Base-by-base conservation (phyloP, 1,140 invertebrate genomes). In the Nephotettix cincticeps region DNA sequence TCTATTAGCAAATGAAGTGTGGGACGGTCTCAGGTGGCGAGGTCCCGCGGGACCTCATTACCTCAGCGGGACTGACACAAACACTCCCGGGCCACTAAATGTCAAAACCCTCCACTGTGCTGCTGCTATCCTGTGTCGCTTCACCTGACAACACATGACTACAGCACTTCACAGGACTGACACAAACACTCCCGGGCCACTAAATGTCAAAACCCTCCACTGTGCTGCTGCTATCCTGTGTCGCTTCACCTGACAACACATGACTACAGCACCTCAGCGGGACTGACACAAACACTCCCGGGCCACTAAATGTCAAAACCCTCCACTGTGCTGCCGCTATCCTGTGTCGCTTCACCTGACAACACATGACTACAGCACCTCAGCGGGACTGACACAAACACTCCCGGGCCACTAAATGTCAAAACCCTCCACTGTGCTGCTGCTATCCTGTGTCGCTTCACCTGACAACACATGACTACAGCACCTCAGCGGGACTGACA, bases 11-110 rank as follows among this genome's bases (percentile, higher is more conserved):
- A 51, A 51, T 51, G 47, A 51, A 51, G 17, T 19, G 56, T 14
- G 25, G 21, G 56, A 23, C 14, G 56, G 56, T 61, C 56, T 61
- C 56, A 61, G 56, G 56, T 61, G 56, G 27, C 56, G 56, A n/a
- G 27, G 25, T 61, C 56, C 56, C 56, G 2, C 2, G 56, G 56
- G 56, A 61, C 6, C 56, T 61, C 56, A 61, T 61, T 61, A 61
- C 56, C 47, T 17, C 47, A 9, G 13, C 6, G 14, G 25, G 56
- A 23, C 14, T 11, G 47, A 19, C 14, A 19, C 14, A 51, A 17
- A 21, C 47, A 51, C 14, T 21, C 47, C 47, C 14, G 14, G 47
- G 4, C 47, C 56, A 23, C 56, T 61, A 61, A 61, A 61, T 61
- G 56, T 61, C 56, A 61, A 21, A 51, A 23, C 25, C 56, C 9